Evolutionary conservation across 1,140 invertebrate genomes (phyloP).

Genomic region (Drosophila nikananu): DNA sequence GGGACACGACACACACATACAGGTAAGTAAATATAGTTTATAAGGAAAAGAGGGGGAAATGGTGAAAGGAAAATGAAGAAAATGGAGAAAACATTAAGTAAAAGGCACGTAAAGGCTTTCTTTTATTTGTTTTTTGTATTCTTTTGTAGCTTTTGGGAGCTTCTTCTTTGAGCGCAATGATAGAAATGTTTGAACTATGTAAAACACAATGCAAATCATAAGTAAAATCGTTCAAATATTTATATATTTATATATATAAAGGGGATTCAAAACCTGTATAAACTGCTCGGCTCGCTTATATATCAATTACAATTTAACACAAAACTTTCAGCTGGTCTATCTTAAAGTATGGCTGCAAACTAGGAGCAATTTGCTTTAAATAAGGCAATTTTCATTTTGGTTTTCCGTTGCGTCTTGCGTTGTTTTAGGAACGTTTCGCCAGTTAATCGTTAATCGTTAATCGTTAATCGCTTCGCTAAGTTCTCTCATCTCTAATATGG

Average conservation of each 20-base stretch:
- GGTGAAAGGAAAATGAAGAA: constrained; percentile 28
- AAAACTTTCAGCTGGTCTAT: constrained; percentile 48
- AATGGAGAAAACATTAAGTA: constrained; percentile 51
- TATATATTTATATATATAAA: constrained; percentile 8
- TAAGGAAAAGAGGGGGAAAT: constrained; percentile 32
- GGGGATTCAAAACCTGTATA: constrained; percentile 30
- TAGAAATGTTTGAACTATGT: constrained; percentile 80
- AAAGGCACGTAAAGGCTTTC: constrained; percentile 77
- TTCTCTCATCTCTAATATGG: constrained; percentile 53
- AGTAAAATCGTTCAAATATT: constrained; percentile 43
- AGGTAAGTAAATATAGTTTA: constrained; percentile 41
- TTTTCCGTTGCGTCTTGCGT: constrained; percentile 41
- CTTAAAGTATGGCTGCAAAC: constrained; percentile 71
- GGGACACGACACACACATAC: constrained; percentile 54
- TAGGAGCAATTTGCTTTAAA: constrained; percentile 76
- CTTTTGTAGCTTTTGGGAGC: constrained; percentile 9
- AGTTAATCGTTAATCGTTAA: constrained; percentile 14
- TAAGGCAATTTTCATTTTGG: constrained; percentile 67
- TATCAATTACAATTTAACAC: constrained; percentile 47
- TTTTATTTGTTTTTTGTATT: constrained; percentile 9
- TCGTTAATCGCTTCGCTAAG: constrained; percentile 34
- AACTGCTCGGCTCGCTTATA: constrained; percentile 46
- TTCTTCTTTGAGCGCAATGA: constrained; percentile 64
- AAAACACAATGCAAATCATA: constrained; percentile 63
- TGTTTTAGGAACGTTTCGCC: constrained; percentile 73